phyloP scores from a whole-genome alignment of 2,113 vertebrate genomes.

The Mustelus asterias region DNA sequence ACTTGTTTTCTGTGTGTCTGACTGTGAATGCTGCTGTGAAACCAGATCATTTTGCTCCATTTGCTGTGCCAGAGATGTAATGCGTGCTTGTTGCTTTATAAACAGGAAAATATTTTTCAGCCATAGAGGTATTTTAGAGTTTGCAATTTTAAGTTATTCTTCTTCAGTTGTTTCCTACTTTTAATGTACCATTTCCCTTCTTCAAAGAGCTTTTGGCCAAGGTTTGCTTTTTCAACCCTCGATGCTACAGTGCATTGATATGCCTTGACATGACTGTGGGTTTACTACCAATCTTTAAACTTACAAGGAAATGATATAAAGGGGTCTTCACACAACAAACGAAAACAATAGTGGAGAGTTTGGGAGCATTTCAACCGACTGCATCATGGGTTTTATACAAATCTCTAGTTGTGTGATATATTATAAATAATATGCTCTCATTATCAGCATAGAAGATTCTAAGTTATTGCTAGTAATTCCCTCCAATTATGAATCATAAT shows the following conservation, averaged over 20 bases:
- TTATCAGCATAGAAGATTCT: background rate
- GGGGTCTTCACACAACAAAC: background rate
- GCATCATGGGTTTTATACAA: background rate
- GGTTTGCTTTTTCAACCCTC: background rate
- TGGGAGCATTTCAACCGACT: background rate
- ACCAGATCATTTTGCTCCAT: background rate
- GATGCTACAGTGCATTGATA: background rate
- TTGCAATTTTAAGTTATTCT: background rate
- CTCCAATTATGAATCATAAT: background rate
- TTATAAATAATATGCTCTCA: background rate
- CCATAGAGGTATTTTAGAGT: background rate
- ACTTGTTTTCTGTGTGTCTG: background rate
- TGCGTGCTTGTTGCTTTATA: background rate
- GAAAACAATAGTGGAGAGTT: background rate
- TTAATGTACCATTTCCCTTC: background rate
- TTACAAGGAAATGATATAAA: background rate
- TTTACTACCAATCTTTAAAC: background rate
- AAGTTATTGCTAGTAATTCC: background rate
- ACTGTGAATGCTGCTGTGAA: background rate
- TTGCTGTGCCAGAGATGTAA: background rate
- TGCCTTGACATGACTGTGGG: background rate
- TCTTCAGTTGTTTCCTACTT: background rate
- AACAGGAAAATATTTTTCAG: background rate
- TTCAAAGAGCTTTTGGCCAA: background rate
- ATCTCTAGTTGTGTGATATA: background rate